Evolutionary conservation across 2,797 vertebrate genomes (phyloP), one percentile per base, ranked within the genome.

Genomic region (Rallus crepitans): DNA sequence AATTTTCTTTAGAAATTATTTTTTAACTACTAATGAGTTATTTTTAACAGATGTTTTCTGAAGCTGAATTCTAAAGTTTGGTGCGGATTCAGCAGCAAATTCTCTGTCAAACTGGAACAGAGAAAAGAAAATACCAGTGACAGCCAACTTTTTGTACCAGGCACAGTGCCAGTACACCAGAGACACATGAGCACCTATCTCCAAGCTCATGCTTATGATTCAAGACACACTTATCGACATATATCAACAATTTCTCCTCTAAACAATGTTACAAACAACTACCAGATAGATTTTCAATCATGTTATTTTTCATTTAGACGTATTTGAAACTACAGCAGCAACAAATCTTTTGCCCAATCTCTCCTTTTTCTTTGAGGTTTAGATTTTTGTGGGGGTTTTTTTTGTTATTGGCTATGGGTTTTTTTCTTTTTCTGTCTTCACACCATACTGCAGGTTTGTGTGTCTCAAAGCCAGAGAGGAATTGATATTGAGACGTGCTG

Each of bases 401-500:
- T 82, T 80, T 85, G 39, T 42, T 48, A 23, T 23, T 48, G 21
- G 47, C 23, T 21, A 21, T 48, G 20, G 47, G 47, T 11, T 47
- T 47, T 89, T 84, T 87, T 57, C 40, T 73, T 89, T 52, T 82
- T 68, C 60, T 78, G 53, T 65, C 53, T 86, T 95, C 72, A 61
- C 71, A 50, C 68, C 27, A 8, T 71, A 47, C 65, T 77, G 73
- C 86, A 95, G 75, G 59, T 81, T 93, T 93, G 64, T 4, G 6
- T 69, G 57, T 94, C 86, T 93, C 63, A 47, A 76, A 94, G 61
- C 37, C 60, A 45, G 42, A 76, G 64, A 95, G 71, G 79, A 96
- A 97, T 59, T 93, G 90, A 95, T 88, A 91, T 20, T 30, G 57
- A 82, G 84, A 94, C 84, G 64, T 95, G 91, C 79, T 90, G 84